phyloP scores from a whole-genome alignment of 2,888 invertebrate species.

The Belgica antarctica region DNA sequence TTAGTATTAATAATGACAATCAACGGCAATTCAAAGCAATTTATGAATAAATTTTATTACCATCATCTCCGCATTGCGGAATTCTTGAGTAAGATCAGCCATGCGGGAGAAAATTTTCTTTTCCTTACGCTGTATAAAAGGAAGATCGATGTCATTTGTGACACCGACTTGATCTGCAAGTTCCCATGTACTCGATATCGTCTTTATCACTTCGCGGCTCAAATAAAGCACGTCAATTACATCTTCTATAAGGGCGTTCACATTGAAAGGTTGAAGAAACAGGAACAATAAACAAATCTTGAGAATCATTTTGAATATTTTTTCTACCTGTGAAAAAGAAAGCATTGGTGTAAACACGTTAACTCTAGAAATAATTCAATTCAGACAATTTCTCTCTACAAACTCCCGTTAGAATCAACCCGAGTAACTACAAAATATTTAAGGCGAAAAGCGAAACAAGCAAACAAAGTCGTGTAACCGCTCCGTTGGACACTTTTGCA shows the following conservation, averaged over 20 bases:
- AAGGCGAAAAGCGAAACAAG: no score
- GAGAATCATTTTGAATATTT: neutral
- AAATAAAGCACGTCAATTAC: conserved; percentile 62
- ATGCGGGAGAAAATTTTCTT: conserved; percentile 60
- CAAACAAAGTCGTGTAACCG: no score
- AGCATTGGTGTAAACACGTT: no score
- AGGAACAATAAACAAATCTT: neutral
- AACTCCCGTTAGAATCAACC: no score
- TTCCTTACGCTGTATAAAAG: conserved; percentile 63
- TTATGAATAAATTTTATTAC: conserved; percentile 6
- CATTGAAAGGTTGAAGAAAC: neutral
- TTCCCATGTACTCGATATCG: conserved; percentile 65
- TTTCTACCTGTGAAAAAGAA: no score
- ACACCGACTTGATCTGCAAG: conserved; percentile 60
- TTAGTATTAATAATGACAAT: no score
- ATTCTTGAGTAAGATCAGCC: conserved; percentile 52
- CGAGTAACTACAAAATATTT: no score
- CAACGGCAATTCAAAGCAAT: no score
- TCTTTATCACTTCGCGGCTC: conserved; percentile 62
- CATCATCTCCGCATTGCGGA: conserved; percentile 46
- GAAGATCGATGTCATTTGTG: conserved; percentile 60
- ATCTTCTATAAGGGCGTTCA: conserved; percentile 58
- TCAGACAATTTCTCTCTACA: neutral
- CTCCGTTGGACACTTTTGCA: no score
- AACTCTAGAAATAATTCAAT: neutral